Evolutionary conservation across 2,888 invertebrate genomes (phyloP), one percentile per base, ranked within the genome.

Genomic region (Caenorhabditis japonica): DNA sequence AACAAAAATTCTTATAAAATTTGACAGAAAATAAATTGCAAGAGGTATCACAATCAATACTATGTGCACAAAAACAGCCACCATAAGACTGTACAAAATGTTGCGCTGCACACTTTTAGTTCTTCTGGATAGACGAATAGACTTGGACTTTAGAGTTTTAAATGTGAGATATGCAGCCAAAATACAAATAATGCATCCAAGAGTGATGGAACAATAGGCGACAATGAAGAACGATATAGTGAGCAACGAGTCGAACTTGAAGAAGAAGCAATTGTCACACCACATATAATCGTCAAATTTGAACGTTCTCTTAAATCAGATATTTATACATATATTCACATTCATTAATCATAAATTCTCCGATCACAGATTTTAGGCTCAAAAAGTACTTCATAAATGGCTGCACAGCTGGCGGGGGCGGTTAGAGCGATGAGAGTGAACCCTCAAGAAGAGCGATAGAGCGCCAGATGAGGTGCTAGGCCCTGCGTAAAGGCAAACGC

Each of bases 221-320:
- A 56, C n/a, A 19, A 34, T 23, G 36, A 56, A 56, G 34, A 44
- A 56, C n/a, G 33, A 44, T 21, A 33, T 43, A 17, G 44, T 34
- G 10, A 56, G 15, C 12, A 15, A 23, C 2, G 56, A 56, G 21
- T 56, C 56, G n/a, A 56, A 56, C n/a, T 56, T 43, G 44, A 56
- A 44, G 21, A 56, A 56, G 44, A 30, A 30, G 30, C 30, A 30
- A 30, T 10, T 30, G 30, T 30, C 30, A 10, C 30, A 56, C 55
- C 55, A 55, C 56, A 56, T 56, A 21, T 56, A 56, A 1, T 41
- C n/a, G 12, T 43, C 34, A 8, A 56, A 55, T 21, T 19, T 8
- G 0, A 41, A 41, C n/a, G 43, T 43, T 17, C 55, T 21, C 56
- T 44, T 21, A 13, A 38, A 38, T 12, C n/a, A 27, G 23, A 5